Evolutionary conservation across 2,888 invertebrate genomes (phyloP).

Genomic region (Teleogryllus oceanicus): DNA sequence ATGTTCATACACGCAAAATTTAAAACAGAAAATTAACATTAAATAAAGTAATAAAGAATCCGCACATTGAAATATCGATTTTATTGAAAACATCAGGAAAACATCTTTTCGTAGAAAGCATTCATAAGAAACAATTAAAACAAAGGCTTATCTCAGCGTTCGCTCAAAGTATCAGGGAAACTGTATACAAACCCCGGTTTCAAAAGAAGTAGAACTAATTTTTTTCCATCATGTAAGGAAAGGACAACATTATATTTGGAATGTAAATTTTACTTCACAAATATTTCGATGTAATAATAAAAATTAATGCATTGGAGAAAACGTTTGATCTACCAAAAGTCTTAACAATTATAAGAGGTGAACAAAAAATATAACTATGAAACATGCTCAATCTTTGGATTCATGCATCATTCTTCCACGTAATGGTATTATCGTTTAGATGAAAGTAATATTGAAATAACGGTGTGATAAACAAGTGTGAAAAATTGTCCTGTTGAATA

Average conservation of each 20-base stretch:
- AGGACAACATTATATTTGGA: slow-evolving; percentile 12
- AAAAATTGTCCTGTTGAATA: background rate
- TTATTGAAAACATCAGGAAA: too few species aligned
- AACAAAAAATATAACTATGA: background rate
- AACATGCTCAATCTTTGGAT: background rate
- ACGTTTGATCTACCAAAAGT: slow-evolving; percentile 19
- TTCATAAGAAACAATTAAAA: too few species aligned
- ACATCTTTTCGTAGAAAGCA: too few species aligned
- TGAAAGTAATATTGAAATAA: background rate
- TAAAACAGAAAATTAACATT: too few species aligned
- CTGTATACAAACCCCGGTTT: background rate
- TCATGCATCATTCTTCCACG: too few species aligned
- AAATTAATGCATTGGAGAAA: background rate
- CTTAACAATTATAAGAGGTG: background rate
- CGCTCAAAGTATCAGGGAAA: too few species aligned
- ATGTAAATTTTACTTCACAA: slow-evolving; percentile 18
- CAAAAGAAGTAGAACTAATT: background rate
- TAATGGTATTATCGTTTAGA: too few species aligned
- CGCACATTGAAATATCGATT: too few species aligned
- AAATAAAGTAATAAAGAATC: too few species aligned
- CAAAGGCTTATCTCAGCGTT: too few species aligned
- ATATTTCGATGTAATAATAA: background rate
- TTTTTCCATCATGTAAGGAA: slow-evolving; percentile 2
- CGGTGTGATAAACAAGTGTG: background rate
- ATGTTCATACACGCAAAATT: too few species aligned